Evolutionary conservation across 2,797 vertebrate species (phyloP).

Genomic region (Chiloscyllium punctatum): DNA sequence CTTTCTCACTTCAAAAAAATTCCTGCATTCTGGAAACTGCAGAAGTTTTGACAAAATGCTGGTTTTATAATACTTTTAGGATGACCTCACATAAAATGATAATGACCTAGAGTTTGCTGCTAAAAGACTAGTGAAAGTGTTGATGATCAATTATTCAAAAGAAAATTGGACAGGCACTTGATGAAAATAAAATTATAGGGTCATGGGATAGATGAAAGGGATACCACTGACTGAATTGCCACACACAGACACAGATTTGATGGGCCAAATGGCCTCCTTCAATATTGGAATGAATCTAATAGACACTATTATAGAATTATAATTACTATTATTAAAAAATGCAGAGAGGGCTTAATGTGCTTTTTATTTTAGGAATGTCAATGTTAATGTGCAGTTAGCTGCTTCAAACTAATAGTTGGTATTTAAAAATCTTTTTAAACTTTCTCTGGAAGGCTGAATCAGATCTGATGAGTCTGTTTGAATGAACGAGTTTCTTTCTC

Average conservation of each 20-base stretch:
- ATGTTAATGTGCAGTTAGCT: background rate
- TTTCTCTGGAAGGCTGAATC: constrained; percentile 36
- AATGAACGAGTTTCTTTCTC: constrained; percentile 46
- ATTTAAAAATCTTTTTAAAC: constrained; percentile 15
- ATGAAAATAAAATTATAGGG: background rate
- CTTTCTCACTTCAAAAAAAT: too few relatives aligned
- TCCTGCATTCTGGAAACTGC: background rate
- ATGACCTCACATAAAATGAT: background rate
- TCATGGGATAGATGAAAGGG: background rate
- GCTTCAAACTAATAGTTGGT: background rate
- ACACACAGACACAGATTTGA: background rate
- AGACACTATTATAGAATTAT: background rate
- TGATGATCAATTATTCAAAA: background rate
- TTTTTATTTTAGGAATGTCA: background rate
- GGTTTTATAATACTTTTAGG: background rate
- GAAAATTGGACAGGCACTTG: background rate
- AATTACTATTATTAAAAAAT: background rate
- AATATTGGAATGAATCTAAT: background rate
- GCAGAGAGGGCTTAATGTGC: background rate
- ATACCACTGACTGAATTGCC: background rate
- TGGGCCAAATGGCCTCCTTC: background rate
- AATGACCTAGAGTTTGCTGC: background rate
- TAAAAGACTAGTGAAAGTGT: background rate
- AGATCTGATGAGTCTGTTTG: constrained; percentile 42
- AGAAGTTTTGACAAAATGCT: background rate